Base-by-base conservation (phyloP, 2,888 invertebrate genomes). In the Ganaspis brasiliensis region DNA sequence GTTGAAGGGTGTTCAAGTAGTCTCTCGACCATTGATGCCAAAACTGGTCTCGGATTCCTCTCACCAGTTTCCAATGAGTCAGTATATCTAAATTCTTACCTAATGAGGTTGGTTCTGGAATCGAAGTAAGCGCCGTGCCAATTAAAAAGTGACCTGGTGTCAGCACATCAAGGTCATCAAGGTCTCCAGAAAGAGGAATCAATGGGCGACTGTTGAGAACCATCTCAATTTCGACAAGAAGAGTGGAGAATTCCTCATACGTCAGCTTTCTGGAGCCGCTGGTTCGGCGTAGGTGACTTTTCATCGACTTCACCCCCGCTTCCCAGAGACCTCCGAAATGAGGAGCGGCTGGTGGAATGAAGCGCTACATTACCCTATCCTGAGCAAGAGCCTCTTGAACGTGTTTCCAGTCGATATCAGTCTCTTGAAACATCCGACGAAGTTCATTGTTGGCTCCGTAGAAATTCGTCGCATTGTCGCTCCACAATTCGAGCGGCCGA, bases 381-480 rank as follows among this genome's bases (percentile, higher is more conserved):
- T 14, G 14, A 2, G 49, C 5, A 4, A 12, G n/a, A 55, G n/a
- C n/a, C 1, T 24, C 16, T 31, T 6, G 5, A n/a, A 16, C 16
- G 1, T 5, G 1, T 14, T 5, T 1, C 16, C 16, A 5, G 5
- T 52, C 5, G 16, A 52, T n/a, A n/a, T 52, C 5, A 5, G 16
- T n/a, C 4, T 14, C 49, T 5, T 57, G 12, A 37, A 80, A 73
- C 63, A 77, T 72, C 10, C 14, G 9, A 21, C 59, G 37, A 9
- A 72, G 52, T 26, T 80, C 77, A 10, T 1, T 2, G 56, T 61
- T 35, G n/a, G 74, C n/a, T n/a, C 76, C 78, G 14, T 57, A 10
- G 24, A 80, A 80, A 24, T 24, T 75, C 1, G 76, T 67, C 12
- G 52, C 78, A 55, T 78, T 80, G 35, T 80, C 78, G 14, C 75